A percentile compares a stretch with the other conserved stretches of the same genome.
phyloP scores from a whole-genome alignment of 1,140 invertebrate genomes.

The Heliconius congener region DNA sequence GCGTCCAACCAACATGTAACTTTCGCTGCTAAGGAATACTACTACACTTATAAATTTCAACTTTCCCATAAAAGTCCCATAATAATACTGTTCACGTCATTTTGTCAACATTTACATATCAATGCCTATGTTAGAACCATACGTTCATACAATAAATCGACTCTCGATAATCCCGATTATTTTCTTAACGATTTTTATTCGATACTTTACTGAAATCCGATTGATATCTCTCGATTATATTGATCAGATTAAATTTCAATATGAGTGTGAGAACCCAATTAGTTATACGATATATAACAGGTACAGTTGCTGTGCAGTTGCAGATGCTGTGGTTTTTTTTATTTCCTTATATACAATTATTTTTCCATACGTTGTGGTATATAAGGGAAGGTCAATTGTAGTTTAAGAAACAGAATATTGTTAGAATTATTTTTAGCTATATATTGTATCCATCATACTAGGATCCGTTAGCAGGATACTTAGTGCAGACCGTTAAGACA shows the following conservation, averaged over 20 bases:
- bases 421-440: too few relatives aligned
- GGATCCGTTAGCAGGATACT: too few relatives aligned
- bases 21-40: neutral
- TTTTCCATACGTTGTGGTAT: too few relatives aligned
- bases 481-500: too few relatives aligned
- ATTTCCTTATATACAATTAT: neutral
- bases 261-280: slow-evolving; percentile 32
- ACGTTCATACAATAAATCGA: slow-evolving; percentile 14
- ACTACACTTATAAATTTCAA: slow-evolving; percentile 4
- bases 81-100: slow-evolving; percentile 11
- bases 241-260: slow-evolving; percentile 33
- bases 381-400: too few relatives aligned
- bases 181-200: slow-evolving; percentile 23
- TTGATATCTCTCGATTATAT: slow-evolving; percentile 26
- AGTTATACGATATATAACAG: slow-evolving; percentile 20
- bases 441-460: too few relatives aligned
- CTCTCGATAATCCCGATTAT: slow-evolving; percentile 8
- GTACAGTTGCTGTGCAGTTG: neutral
- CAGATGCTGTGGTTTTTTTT: neutral
- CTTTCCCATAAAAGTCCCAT: slow-evolving; percentile 6
- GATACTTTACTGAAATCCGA: slow-evolving; percentile 15
- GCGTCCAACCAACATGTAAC: neutral
- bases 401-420: too few relatives aligned
- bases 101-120: slow-evolving; percentile 12
- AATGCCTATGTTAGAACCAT: neutral